Percentiles rank a stretch among this genome's conserved stretches.
These are phyloP conservation scores for Spatula versicolor DNA, from an alignment of 2,797 vertebrate genomes.

Conservation along the genomic window DNA sequence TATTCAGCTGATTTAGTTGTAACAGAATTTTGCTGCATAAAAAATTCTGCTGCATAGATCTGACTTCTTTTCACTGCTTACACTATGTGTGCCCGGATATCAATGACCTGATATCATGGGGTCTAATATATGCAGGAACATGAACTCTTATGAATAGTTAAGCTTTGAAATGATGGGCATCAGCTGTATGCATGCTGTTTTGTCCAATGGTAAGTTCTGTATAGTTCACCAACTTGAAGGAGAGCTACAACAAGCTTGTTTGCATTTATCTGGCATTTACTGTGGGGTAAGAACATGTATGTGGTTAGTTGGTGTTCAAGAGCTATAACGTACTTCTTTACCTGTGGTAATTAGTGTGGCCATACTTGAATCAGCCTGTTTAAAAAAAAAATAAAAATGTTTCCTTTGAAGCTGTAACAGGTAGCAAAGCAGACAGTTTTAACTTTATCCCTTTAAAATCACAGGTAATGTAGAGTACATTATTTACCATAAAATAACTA, in stretches of 20 bases:
- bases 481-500: neutral
- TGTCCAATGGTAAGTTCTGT: neutral
- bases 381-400: neutral
- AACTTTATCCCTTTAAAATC: neutral
- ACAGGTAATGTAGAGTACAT: neutral
- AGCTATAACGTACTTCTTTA: neutral
- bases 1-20: neutral
- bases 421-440: neutral
- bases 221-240: neutral
- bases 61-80: neutral
- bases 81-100: neutral
- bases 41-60: neutral
- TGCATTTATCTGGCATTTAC: neutral
- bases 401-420: neutral
- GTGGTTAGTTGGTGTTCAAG: neutral
- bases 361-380: neutral
- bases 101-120: neutral
- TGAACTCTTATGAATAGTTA: neutral
- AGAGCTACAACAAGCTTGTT: neutral
- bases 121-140: neutral
- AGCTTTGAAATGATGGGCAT: rapidly evolving
- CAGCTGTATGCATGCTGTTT: neutral
- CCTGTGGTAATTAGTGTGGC: neutral
- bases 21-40: neutral
- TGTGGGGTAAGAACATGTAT: rapidly evolving